Percentiles rank a stretch among this genome's conserved stretches.
These are phyloP conservation scores for Chaetogeoica ovagalla DNA, from an alignment of 2,888 invertebrate species.

Conservation along the genomic window DNA sequence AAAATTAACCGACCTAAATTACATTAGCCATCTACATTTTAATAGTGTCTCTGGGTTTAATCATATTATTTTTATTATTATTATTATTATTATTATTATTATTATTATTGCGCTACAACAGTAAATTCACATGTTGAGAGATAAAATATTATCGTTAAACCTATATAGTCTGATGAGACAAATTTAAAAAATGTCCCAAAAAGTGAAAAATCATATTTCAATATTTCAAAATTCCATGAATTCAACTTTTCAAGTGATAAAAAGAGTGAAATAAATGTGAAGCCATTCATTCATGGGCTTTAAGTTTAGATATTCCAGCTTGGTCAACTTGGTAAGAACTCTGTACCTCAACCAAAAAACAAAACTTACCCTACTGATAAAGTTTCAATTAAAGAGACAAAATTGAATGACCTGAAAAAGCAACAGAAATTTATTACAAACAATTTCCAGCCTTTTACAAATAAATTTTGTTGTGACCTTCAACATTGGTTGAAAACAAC, in stretches of 20 bases:
- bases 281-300: conserved; percentile 9
- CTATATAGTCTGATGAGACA: not conserved
- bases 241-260: not conserved
- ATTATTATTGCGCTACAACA: no score
- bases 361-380: not conserved
- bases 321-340: not conserved
- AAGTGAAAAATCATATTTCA: not conserved
- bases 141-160: no score
- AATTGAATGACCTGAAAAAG: no score
- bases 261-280: not conserved
- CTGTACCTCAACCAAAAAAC: not conserved
- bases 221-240: not conserved
- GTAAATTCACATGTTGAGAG: no score
- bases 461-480: not conserved
- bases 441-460: no score
- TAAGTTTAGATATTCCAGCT: not conserved
- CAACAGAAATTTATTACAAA: no score
- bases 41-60: no score
- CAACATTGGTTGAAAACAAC: not conserved
- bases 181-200: not conserved
- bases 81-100: no score
- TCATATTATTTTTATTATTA: no score
- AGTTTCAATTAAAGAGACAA: no score
- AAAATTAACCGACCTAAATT: no score
- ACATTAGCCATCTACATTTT: no score